phyloP scores from a whole-genome alignment of 2,888 invertebrate species.

The Embidobia sp. region DNA sequence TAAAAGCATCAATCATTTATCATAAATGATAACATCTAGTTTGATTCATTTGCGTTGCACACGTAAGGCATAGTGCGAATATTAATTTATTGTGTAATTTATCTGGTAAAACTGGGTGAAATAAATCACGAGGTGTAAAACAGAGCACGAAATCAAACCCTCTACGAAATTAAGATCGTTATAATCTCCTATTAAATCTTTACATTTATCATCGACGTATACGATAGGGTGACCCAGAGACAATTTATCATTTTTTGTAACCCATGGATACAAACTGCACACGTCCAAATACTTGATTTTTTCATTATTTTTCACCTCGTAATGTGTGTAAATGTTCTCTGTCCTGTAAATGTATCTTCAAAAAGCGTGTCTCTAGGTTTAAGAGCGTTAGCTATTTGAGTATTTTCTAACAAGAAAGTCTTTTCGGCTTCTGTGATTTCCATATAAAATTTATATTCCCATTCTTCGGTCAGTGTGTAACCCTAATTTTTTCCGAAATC shows the following conservation, averaged over 20 bases:
- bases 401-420: too few relatives aligned
- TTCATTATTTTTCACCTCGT: background rate
- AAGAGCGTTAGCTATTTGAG: too few relatives aligned
- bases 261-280: conserved; percentile 58
- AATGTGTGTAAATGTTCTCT: background rate
- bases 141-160: conserved; percentile 67
- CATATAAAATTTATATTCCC: conserved; percentile 30
- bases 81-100: conserved; percentile 71
- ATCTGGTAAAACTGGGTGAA: conserved; percentile 22
- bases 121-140: conserved; percentile 65
- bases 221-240: conserved; percentile 65
- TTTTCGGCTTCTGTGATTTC: conserved; percentile 1
- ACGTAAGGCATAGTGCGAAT: conserved; percentile 75
- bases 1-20: conserved; percentile 65
- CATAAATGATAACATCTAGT: conserved; percentile 72
- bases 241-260: conserved; percentile 68
- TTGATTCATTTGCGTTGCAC: conserved; percentile 69
- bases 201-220: conserved; percentile 62
- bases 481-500: conserved; percentile 20
- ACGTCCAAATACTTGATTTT: conserved; percentile 2
- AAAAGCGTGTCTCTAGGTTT: background rate
- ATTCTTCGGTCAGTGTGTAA: conserved; percentile 13
- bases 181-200: conserved; percentile 24
- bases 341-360: conserved; percentile 1
- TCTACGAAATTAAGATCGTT: conserved; percentile 26